Percentiles rank a stretch among this genome's conserved stretches.
Evolutionary conservation across 2,797 vertebrate species (phyloP).

Genomic region (Mormyrops boulengeri): DNA sequence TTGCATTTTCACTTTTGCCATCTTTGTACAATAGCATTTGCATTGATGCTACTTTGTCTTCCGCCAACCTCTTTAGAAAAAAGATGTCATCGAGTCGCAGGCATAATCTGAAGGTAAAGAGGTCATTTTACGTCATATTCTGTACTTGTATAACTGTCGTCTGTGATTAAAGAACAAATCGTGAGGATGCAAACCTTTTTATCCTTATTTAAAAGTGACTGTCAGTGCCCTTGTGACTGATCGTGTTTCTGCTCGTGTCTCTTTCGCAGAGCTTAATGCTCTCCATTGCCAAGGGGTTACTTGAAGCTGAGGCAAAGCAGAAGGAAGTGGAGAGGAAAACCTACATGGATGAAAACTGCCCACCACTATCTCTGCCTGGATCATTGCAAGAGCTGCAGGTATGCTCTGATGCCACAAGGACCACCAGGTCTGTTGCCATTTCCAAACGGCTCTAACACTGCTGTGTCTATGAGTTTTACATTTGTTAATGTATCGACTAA

Average conservation of each 20-base stretch:
- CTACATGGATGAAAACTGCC: constrained; percentile 78
- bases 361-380: constrained; percentile 64
- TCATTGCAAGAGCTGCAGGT: constrained; percentile 82
- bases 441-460: background rate
- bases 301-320: constrained; percentile 74
- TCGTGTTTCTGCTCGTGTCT: background rate
- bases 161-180: background rate
- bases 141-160: background rate
- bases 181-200: background rate
- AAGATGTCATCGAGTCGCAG: constrained; percentile 87
- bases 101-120: constrained; percentile 74
- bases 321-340: constrained; percentile 64
- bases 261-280: constrained; percentile 85
- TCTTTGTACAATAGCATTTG: background rate
- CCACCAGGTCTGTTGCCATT: background rate
- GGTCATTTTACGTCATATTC: background rate
- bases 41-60: background rate
- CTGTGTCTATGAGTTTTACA: background rate
- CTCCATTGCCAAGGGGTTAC: constrained; percentile 75
- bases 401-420: background rate
- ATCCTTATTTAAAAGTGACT: background rate
- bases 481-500: background rate
- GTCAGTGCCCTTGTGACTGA: background rate
- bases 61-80: constrained; percentile 58
- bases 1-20: background rate